Evolutionary conservation across 2,113 vertebrate genomes (phyloP), one percentile per base, ranked within the genome.

Genomic region (Gorilla gorilla): DNA sequence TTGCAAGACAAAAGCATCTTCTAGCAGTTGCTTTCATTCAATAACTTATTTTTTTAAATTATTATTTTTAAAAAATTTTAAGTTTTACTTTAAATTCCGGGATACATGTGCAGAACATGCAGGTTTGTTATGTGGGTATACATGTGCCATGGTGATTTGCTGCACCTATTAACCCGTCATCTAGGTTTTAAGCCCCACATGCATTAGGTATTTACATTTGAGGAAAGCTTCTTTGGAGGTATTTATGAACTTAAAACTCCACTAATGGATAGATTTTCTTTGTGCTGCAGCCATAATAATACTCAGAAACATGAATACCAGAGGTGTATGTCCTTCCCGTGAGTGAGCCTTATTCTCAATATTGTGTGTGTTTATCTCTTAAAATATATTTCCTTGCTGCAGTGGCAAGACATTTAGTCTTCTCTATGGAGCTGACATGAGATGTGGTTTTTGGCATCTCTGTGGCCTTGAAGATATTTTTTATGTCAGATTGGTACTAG

Each of bases 391-490:
- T 92, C 25, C 48, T 64, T 91, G 72, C 73, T 95, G 40, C 48
- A 87, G 57, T 90, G 76, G 80, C 5, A 50, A 52, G 64, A 81
- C n/a, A n/a, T 93, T 87, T 86, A 59, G 79, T 84, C 80, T 89
- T 84, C 55, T 59, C 52, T 64, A 11, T 85, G 73, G 48, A 79
- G 25, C n/a, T 86, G 70, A 88, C 9, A 16, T 83, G 86, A 96
- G 48, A 79, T 89, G 13, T 48, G 22, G 20, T 52, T 70, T 90
- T 79, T 81, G 81, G 61, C 82, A 89, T 76, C 89, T 94, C 64
- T 79, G 48, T 95, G 89, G 73, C 89, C 48, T 75, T 91, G 64
- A 90, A 89, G 90, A 43, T 66, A 2, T 82, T 82, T 75, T 94
- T 95, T 35, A 59, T 84, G 52, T 83, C 45, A 35, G 17, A 10